Percentiles rank a stretch among this genome's conserved stretches.
phyloP scores from a whole-genome alignment of 2,888 invertebrate species.

The Agrotis exclamationis region DNA sequence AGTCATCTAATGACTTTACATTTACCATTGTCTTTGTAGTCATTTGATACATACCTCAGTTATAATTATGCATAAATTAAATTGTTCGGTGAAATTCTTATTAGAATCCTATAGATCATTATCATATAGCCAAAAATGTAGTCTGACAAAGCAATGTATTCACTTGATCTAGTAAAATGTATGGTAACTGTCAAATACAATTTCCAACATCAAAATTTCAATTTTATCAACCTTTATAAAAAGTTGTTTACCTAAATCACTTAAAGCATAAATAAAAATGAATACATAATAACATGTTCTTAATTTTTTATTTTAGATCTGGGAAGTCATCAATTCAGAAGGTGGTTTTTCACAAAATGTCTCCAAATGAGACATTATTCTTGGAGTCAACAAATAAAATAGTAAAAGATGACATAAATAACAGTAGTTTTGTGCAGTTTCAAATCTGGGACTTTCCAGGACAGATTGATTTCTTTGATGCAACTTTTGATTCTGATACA shows the following conservation, averaged over 20 bases:
- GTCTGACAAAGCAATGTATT: neutral
- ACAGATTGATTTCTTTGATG: constrained; percentile 99
- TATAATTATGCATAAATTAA: too few relatives aligned
- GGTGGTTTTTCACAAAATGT: constrained; percentile 99
- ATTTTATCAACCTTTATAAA: too few relatives aligned
- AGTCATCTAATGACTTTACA: neutral
- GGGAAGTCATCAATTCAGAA: constrained; percentile 99
- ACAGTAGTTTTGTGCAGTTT: constrained; percentile 99
- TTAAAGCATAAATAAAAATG: too few relatives aligned
- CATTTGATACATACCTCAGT: neutral
- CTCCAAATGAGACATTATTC: constrained; percentile 99
- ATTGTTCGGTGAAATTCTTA: neutral
- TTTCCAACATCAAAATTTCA: too few relatives aligned
- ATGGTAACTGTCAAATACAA: too few relatives aligned
- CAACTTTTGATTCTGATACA: constrained; percentile 98
- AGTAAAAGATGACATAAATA: constrained; percentile 99
- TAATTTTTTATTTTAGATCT: constrained; percentile 93
- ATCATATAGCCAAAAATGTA: neutral
- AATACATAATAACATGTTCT: neutral
- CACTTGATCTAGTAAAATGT: neutral
- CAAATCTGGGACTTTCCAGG: constrained; percentile 99
- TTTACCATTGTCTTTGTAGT: neutral
- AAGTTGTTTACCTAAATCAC: too few relatives aligned
- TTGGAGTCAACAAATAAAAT: constrained; percentile 99
- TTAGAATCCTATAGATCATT: neutral